Conservation (phyloP, 1,140 invertebrate genomes). For the Laodelphax striatellus region DNA sequence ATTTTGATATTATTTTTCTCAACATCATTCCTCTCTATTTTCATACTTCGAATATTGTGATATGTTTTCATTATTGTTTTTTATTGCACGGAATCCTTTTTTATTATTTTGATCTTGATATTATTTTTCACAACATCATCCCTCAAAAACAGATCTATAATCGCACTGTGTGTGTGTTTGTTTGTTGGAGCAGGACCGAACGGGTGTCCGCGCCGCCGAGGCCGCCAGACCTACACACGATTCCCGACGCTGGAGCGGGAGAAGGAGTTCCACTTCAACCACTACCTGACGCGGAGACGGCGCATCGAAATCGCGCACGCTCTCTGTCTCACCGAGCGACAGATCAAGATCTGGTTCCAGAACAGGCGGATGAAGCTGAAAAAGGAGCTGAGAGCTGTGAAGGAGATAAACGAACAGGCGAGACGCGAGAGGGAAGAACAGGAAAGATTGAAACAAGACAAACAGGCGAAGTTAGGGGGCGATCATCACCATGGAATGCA, state of each 20-base stretch:
- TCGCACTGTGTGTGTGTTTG: too few relatives aligned
- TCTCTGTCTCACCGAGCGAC: constrained; percentile 87
- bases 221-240: constrained; percentile 91
- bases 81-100: too few relatives aligned
- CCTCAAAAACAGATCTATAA: too few relatives aligned
- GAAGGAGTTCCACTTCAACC: constrained; percentile 98
- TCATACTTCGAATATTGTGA: too few relatives aligned
- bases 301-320: constrained; percentile 96
- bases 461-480: constrained; percentile 62
- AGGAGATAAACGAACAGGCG: constrained; percentile 90
- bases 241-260: constrained; percentile 91
- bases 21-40: too few relatives aligned
- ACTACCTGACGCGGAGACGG: constrained; percentile 87
- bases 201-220: constrained; percentile 84
- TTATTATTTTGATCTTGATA: too few relatives aligned
- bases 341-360: constrained; percentile 98
- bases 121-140: too few relatives aligned
- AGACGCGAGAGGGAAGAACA: constrained; percentile 81
- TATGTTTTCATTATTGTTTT: too few relatives aligned
- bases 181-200: constrained; percentile 65
- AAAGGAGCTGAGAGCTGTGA: constrained; percentile 84
- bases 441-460: constrained; percentile 80
- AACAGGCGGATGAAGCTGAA: constrained; percentile 97
- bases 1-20: too few relatives aligned
- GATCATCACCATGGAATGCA: constrained; percentile 46